Conservation (phyloP, 1,140 invertebrate species). For the Hesperophylax magnus region DNA sequence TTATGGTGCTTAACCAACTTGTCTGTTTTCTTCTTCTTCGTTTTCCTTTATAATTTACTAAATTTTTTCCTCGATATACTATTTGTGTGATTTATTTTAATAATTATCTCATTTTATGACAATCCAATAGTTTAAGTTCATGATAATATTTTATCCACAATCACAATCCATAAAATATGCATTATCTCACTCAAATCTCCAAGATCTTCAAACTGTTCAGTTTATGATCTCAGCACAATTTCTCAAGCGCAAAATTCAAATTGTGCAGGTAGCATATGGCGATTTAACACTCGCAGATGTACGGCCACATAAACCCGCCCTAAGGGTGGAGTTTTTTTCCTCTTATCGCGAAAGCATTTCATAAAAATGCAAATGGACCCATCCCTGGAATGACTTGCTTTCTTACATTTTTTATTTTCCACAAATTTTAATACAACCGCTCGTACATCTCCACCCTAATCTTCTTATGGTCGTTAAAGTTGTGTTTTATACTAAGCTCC, state of each 20-base stretch:
- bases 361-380: constrained; percentile 57
- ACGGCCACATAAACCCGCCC: constrained; percentile 2
- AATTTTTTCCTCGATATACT: too few relatives aligned
- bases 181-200: too few relatives aligned
- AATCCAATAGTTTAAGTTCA: too few relatives aligned
- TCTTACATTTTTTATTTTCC: constrained; percentile 14
- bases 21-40: too few relatives aligned
- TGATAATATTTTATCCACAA: too few relatives aligned
- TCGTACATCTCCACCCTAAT: constrained; percentile 27
- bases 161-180: too few relatives aligned
- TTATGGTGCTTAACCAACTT: too few relatives aligned
- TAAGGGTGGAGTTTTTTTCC: constrained; percentile 45
- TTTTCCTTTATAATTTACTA: too few relatives aligned
- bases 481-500: neutral
- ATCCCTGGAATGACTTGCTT: constrained; percentile 11
- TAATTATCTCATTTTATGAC: too few relatives aligned
- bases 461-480: neutral
- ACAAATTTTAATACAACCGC: constrained; percentile 30
- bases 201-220: neutral
- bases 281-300: constrained; percentile 50
- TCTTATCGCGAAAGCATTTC: constrained; percentile 51
- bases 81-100: too few relatives aligned
- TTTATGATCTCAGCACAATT: too few relatives aligned
- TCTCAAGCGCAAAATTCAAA: too few relatives aligned
- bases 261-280: constrained; percentile 34